Base-by-base conservation (phyloP, 1,140 invertebrate genomes). In the Chelonus insularis region DNA sequence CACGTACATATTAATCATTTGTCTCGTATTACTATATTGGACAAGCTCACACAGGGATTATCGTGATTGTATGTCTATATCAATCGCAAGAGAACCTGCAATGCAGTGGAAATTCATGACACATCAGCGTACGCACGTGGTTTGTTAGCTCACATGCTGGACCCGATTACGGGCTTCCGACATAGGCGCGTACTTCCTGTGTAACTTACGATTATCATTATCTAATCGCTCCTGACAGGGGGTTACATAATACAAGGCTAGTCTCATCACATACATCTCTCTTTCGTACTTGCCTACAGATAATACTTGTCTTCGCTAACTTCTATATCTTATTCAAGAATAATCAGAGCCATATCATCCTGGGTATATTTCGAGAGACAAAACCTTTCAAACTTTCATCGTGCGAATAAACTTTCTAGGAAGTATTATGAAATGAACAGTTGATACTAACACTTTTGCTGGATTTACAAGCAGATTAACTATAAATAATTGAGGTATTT, bases 1-100 rank as follows among this genome's bases (percentile, higher is more conserved):
- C 50, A 36, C 48, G 52, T 18, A 29, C 7, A 14, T 14, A 60
- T 60, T 60, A 60, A 60, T 60, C 57, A 60, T 60, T 60, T 21
- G 47, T 60, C 34, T 60, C 47, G 48, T 12, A 47, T 60, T 51
- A 52, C 57, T 32, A 12, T 54, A 12, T 2, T 8, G 12, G 45
- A 45, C 36, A 60, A 60, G n/a, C 34, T 14, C 14, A 52, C 52
- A 51, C 36, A 41, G n/a, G 32, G 41, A 57, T 43, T 55, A 55
- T 36, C 36, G 11, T 39, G 32, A 23, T 34, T 16, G 7, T 12
- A 16, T 1, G 14, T 34, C 9, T 34, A 59, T 36, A 59, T 36
- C 18, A 43, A 8, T 8, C 41, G 14, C n/a, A 39, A 39, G 41
- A 14, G 16, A 43, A 43, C 18, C 14, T 18, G 16, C 16, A 43